Percentiles rank a stretch among this genome's conserved stretches.
These are phyloP conservation scores for Belgica antarctica DNA, from an alignment of 2,888 invertebrate species.

Conservation along the genomic window DNA sequence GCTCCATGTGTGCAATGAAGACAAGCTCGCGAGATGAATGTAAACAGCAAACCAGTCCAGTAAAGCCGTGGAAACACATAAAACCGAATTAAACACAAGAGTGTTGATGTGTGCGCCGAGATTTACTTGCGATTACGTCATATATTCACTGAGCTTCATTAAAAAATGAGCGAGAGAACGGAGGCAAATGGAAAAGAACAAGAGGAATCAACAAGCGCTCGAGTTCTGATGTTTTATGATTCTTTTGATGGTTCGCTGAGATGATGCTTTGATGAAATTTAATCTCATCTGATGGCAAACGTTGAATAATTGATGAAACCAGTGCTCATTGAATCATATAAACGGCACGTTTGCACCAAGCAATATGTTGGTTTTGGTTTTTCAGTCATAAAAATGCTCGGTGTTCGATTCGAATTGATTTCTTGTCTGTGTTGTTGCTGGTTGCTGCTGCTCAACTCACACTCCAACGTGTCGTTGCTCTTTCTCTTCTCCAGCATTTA, in stretches of 20 bases:
- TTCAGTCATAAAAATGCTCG: neutral
- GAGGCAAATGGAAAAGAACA: no score
- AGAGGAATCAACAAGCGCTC: neutral
- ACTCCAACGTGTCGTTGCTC: constrained; percentile 19
- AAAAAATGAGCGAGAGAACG: neutral
- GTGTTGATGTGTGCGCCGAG: constrained; percentile 15
- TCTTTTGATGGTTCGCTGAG: no score
- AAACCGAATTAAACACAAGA: neutral
- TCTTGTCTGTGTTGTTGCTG: neutral
- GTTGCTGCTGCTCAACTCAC: neutral
- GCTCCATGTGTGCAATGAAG: neutral
- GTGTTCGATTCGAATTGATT: neutral
- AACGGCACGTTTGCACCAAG: neutral
- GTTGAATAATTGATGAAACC: constrained; percentile 18
- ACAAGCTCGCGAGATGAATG: neutral
- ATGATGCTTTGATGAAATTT: neutral
- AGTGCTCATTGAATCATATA: neutral
- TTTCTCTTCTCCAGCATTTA: constrained; percentile 3
- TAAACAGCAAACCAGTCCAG: constrained; percentile 25
- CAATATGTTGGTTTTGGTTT: constrained; percentile 4
- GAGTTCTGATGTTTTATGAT: constrained; percentile 4
- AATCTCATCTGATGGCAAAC: neutral
- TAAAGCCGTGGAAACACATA: neutral
- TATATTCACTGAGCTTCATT: neutral
- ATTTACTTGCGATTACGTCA: constrained; percentile 27